phyloP scores from a whole-genome alignment of 2,113 vertebrate genomes.

The Xiphophorus couchianus region DNA sequence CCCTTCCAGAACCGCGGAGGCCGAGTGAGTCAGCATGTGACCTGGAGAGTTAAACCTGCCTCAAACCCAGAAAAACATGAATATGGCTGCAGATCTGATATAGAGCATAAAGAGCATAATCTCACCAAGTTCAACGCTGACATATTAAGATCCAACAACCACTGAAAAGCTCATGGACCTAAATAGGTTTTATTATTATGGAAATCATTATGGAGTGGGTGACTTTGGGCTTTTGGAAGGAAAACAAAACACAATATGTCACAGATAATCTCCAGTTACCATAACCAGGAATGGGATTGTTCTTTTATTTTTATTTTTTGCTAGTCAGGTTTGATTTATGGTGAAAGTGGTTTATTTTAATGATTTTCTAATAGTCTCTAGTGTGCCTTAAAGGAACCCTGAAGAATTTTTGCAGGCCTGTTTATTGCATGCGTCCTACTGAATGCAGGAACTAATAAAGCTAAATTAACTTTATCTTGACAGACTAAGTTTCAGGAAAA shows the following conservation, averaged over 20 bases:
- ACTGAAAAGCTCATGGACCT: slow-evolving; percentile 18
- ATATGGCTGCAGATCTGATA: slow-evolving; percentile 48
- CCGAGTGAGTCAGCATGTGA: slow-evolving; percentile 52
- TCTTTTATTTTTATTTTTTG: slow-evolving; percentile 1
- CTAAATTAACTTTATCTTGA: neutral
- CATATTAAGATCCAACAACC: slow-evolving; percentile 42
- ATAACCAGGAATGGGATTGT: slow-evolving; percentile 13
- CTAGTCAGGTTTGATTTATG: slow-evolving; percentile 12
- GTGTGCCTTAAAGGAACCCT: slow-evolving; percentile 14
- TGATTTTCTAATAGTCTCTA: slow-evolving; percentile 13
- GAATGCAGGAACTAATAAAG: slow-evolving; percentile 8
- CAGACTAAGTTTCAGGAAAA: neutral
- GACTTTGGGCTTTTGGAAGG: slow-evolving; percentile 2
- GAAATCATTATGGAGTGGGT: slow-evolving; percentile 9
- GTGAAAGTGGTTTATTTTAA: slow-evolving; percentile 14
- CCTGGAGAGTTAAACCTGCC: slow-evolving; percentile 8
- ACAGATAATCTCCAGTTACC: slow-evolving; percentile 19
- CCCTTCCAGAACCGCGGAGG: slow-evolving; percentile 35
- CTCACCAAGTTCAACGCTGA: slow-evolving; percentile 43
- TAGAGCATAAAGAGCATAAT: slow-evolving; percentile 15
- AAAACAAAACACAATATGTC: slow-evolving; percentile 14
- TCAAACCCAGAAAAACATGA: slow-evolving; percentile 16
- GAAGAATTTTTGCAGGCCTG: slow-evolving; percentile 3
- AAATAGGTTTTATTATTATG: slow-evolving; percentile 18
- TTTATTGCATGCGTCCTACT: neutral